Base-by-base conservation (phyloP, 2,113 vertebrate species). In the Ptilonorhynchus violaceus region DNA sequence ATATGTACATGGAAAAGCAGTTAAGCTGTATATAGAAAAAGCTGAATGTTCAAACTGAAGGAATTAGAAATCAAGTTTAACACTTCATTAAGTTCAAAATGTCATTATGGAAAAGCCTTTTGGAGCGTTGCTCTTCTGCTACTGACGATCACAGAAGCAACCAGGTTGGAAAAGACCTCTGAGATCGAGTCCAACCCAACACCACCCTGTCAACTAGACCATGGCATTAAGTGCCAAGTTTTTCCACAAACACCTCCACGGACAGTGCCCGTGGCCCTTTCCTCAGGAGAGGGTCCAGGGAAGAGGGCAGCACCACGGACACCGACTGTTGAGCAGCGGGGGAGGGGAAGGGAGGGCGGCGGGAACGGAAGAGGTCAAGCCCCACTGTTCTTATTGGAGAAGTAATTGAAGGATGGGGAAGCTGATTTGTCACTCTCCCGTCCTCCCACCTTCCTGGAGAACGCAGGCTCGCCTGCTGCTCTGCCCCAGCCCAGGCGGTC, bases 331-430 rank as follows among this genome's bases (percentile, higher is more conserved):
- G 35, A 27, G 44, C 59, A 7, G 9, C 1, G 7, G 14, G 6
- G 7, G 1, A 5, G 1, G 5, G 2, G 37, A 14, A 1, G 23
- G 16, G 68, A 18, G 9, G 14, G 17, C 15, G 13, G 10, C 30
- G 4, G 5, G 7, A 11, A 21, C n/a, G 10, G 3, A 23, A 9
- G 41, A 62, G 37, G 8, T 28, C 42, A 10, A 52, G 47, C 28
- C 33, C 15, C 44, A 0, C 56, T 31, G 15, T 17, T 23, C 30
- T 25, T 13, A 14, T 0, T 3, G 27, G 8, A 24, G 46, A 4
- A 24, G 6, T 4, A 24, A 42, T 37, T 52, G 33, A 31, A 52
- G 37, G 6, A 37, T 0, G 35, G 9, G 3, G 7, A 75, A 13
- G 33, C 35, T 5, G 30, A 21, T 42, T 2, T 27, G 44, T 8